These are phyloP conservation scores for Oligia latruncula DNA, from an alignment of 2,888 invertebrate genomes.

Conservation along the genomic window DNA sequence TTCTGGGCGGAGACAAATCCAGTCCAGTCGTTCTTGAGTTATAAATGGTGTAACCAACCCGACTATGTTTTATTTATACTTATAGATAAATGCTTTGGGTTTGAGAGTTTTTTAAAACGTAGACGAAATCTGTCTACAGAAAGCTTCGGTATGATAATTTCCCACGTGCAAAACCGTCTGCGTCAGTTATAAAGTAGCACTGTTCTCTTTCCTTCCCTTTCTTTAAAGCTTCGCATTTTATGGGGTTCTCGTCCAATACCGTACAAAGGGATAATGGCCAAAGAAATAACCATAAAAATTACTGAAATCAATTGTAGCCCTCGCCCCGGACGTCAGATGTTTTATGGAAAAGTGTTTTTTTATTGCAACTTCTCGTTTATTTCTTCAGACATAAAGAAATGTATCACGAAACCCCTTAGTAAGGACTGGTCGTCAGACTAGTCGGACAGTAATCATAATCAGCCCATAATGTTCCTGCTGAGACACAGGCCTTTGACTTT, in stretches of 20 bases:
- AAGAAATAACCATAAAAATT: slow-evolving; percentile 48
- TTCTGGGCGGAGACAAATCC: too few species aligned
- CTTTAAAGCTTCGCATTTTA: slow-evolving; percentile 32
- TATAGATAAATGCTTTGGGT: background rate
- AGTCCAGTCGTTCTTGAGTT: too few species aligned
- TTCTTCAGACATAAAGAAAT: slow-evolving; percentile 3
- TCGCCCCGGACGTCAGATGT: slow-evolving; percentile 2
- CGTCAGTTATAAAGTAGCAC: background rate
- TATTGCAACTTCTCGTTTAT: slow-evolving; percentile 8
- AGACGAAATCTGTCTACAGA: background rate
- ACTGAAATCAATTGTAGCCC: slow-evolving; percentile 38
- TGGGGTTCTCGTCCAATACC: slow-evolving; percentile 35
- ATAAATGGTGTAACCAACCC: too few species aligned
- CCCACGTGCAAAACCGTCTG: background rate
- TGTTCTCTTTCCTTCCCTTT: background rate
- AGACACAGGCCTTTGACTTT: too few species aligned
- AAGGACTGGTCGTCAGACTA: background rate
- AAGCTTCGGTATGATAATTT: background rate
- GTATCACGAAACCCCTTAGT: background rate
- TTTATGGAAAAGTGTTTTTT: slow-evolving; percentile 13
- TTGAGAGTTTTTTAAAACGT: background rate
- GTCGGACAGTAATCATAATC: background rate
- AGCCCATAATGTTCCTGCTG: background rate
- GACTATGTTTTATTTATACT: too few species aligned
- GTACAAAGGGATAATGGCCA: slow-evolving; percentile 41